Evolutionary conservation across 2,797 vertebrate species (phyloP).

Genomic region (Nyctibius grandis): DNA sequence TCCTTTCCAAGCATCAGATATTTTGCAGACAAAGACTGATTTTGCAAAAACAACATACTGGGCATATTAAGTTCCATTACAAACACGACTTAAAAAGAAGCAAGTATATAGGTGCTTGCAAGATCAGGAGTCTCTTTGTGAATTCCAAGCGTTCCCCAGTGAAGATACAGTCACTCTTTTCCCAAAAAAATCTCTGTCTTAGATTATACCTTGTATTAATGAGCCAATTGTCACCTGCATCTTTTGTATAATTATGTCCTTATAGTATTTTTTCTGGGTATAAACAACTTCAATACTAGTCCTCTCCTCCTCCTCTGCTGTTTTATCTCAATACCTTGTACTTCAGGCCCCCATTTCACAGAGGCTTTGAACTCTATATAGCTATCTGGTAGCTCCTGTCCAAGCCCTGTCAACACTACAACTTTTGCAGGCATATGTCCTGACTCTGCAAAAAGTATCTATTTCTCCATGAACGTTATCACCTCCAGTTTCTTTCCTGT

Average conservation of each 20-base stretch:
- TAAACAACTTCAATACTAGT: not conserved
- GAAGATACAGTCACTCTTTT: not conserved
- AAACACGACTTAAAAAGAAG: not conserved
- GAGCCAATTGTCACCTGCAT: not conserved
- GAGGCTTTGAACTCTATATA: not conserved
- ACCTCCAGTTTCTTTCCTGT: constrained; percentile 13
- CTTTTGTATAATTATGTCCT: not conserved
- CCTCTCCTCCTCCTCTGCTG: not conserved
- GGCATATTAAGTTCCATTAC: not conserved
- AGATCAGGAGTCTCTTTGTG: not conserved
- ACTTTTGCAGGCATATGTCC: not conserved
- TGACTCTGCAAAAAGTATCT: not conserved
- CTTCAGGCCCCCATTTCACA: not conserved
- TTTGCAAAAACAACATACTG: not conserved
- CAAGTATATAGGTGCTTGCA: not conserved
- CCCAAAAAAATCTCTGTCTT: not conserved
- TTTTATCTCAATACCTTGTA: not conserved
- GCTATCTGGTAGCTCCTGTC: not conserved
- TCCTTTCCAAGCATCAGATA: not conserved
- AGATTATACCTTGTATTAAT: not conserved
- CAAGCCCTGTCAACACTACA: not conserved
- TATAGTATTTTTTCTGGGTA: not conserved
- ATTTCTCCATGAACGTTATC: constrained; percentile 1
- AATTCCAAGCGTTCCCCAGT: not conserved
- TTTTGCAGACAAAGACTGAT: not conserved